Conservation (phyloP, 2,888 invertebrate genomes). For the Pandemis corylana region DNA sequence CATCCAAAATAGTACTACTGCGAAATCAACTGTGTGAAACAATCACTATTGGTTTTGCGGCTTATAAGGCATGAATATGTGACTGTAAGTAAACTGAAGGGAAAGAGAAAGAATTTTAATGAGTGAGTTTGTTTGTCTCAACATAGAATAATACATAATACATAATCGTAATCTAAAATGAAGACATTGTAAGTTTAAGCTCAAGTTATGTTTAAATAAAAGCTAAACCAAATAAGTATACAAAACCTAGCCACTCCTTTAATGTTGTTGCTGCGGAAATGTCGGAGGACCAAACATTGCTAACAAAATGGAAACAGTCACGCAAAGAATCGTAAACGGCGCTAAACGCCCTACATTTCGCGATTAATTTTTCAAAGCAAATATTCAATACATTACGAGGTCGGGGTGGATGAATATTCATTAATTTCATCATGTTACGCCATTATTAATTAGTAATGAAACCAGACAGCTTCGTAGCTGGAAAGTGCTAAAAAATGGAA, state of each 20-base stretch:
- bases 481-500: conserved; percentile 21
- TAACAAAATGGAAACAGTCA: conserved; percentile 63
- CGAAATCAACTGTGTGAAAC: neutral
- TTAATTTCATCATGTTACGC: conserved; percentile 25
- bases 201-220: conserved; percentile 13
- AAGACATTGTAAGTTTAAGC: conserved; percentile 3
- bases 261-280: conserved; percentile 58
- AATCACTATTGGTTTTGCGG: too few species aligned
- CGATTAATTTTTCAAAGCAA: conserved; percentile 41
- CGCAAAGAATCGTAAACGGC: conserved; percentile 55
- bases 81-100: too few species aligned
- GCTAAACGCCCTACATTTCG: conserved; percentile 45
- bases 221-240: neutral
- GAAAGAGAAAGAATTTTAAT: too few species aligned
- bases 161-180: too few species aligned
- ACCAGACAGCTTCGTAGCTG: conserved; percentile 17
- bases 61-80: too few species aligned
- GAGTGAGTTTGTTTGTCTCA: too few species aligned
- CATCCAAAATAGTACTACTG: neutral
- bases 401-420: conserved; percentile 32
- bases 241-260: conserved; percentile 54
- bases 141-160: too few species aligned
- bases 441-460: conserved; percentile 25
- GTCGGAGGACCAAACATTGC: conserved; percentile 59
- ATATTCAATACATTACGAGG: conserved; percentile 32